Percentiles rank a stretch among this genome's conserved stretches.
Conservation (phyloP, 2,888 invertebrate species). For the Reticulitermes lucifugus region DNA sequence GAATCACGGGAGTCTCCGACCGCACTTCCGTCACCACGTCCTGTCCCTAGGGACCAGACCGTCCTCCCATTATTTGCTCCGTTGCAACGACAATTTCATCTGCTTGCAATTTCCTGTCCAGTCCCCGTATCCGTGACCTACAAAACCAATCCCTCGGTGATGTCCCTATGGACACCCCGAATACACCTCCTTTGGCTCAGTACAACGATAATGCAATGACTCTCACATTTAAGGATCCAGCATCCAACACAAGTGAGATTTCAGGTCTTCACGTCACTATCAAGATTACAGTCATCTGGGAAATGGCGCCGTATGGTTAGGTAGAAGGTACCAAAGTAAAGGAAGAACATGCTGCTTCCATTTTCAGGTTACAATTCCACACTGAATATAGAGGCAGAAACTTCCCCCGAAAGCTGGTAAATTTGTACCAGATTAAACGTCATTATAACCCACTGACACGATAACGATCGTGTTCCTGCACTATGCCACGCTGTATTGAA, state of each 20-base stretch:
- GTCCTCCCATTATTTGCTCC: constrained; percentile 7
- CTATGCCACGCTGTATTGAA: too few species aligned
- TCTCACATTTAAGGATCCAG: neutral
- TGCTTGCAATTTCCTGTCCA: constrained; percentile 8
- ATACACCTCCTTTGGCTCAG: neutral
- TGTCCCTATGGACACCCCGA: neutral
- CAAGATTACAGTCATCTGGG: too few species aligned
- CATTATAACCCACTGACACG: too few species aligned
- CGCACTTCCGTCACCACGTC: neutral
- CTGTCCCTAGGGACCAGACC: neutral
- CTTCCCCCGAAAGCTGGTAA: too few species aligned
- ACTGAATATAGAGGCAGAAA: too few species aligned
- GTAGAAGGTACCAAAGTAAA: too few species aligned
- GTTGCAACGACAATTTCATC: constrained; percentile 22
- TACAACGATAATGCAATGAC: neutral
- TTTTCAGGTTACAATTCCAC: too few species aligned
- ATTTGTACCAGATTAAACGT: too few species aligned
- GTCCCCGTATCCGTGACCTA: neutral
- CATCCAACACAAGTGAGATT: neutral
- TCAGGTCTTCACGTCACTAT: too few species aligned
- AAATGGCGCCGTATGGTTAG: too few species aligned
- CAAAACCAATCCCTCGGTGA: neutral
- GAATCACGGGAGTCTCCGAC: neutral
- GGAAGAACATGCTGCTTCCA: too few species aligned
- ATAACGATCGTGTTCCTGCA: too few species aligned